Evolutionary conservation across 2,888 invertebrate species (phyloP).

Genomic region (Limnephilus marmoratus): DNA sequence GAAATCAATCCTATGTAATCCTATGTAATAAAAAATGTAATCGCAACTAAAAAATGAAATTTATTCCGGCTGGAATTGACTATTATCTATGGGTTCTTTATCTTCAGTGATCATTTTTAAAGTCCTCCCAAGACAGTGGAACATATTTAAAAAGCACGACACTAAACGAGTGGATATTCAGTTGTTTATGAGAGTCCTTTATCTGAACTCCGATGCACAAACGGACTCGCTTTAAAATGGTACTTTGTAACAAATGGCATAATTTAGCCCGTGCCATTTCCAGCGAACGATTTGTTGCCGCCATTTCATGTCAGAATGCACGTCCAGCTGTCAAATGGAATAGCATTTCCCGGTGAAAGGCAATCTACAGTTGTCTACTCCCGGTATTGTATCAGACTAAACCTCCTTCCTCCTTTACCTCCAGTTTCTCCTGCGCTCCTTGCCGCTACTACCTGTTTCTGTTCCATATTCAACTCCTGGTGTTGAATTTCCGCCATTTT

Average conservation of each 20-base stretch:
- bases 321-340: conserved; percentile 50
- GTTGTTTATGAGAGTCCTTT: conserved; percentile 5
- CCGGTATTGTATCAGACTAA: conserved; percentile 31
- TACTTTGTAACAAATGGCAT: conserved; percentile 53
- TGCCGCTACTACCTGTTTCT: neutral
- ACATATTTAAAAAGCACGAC: conserved; percentile 16
- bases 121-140: neutral
- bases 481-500: conserved; percentile 4
- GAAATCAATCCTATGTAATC: no score
- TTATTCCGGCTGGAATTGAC: no score
- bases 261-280: conserved; percentile 48
- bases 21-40: no score
- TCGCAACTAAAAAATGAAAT: no score
- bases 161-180: conserved; percentile 12
- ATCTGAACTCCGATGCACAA: conserved; percentile 20
- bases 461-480: neutral
- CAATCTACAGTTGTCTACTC: conserved; percentile 44
- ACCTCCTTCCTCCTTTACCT: neutral
- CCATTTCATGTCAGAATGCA: conserved; percentile 43
- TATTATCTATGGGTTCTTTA: neutral
- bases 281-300: conserved; percentile 51
- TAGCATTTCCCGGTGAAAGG: conserved; percentile 47
- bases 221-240: conserved; percentile 42
- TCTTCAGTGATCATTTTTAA: neutral
- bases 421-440: neutral